Percentiles rank a stretch among this genome's conserved stretches.
Evolutionary conservation across 2,113 vertebrate genomes (phyloP).

Genomic region (Brachyistius frenatus): DNA sequence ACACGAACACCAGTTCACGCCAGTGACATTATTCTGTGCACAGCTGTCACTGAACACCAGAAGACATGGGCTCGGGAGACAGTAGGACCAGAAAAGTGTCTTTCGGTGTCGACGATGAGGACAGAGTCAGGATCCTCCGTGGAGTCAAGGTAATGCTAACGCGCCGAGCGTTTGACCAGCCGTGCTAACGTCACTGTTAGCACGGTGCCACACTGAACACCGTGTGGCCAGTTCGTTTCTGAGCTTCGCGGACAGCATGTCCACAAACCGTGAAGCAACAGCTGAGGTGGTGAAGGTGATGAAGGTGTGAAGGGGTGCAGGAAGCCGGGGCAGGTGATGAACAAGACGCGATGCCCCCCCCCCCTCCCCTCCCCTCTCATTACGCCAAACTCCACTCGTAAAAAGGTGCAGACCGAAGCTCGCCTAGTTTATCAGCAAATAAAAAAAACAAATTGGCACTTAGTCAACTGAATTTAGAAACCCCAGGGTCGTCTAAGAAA

Average conservation of each 20-base stretch:
- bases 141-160: constrained; percentile 90
- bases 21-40: background rate
- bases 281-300: background rate
- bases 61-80: constrained; percentile 87
- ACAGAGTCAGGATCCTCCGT: constrained; percentile 90
- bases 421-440: background rate
- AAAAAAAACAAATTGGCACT: fast-evolving
- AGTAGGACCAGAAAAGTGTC: constrained; percentile 90
- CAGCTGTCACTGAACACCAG: background rate
- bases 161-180: constrained; percentile 67
- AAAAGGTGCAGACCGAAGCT: background rate
- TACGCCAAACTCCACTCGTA: constrained; percentile 24
- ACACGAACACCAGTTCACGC: constrained; percentile 22
- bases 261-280: background rate
- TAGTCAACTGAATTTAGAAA: fast-evolving
- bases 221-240: background rate
- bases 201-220: background rate
- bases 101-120: constrained; percentile 91
- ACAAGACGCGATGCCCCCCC: background rate
- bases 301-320: constrained; percentile 29
- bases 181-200: constrained; percentile 29
- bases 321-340: constrained; percentile 23
- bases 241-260: background rate
- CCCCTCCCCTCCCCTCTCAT: too few species aligned
- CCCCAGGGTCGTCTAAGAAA: background rate